Evolutionary conservation across 1,140 invertebrate species (phyloP).

Genomic region (Papilio polyxenes): DNA sequence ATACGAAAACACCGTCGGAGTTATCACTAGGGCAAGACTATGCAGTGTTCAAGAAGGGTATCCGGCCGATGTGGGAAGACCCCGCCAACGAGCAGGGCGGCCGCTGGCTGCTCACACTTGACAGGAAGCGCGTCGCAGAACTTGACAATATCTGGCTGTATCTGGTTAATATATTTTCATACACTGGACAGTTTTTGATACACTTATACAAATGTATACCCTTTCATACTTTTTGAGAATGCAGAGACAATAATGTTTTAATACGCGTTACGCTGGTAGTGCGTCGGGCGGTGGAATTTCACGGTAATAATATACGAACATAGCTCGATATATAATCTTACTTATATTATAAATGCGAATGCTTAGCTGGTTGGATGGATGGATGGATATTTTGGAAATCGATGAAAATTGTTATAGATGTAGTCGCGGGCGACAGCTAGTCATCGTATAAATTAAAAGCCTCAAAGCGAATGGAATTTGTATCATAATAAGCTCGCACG

Average conservation of each 20-base stretch:
- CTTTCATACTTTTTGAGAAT: not conserved
- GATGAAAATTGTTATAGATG: too few relatives aligned
- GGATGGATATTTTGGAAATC: too few relatives aligned
- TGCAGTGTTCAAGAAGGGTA: constrained; percentile 95
- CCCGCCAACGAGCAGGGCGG: constrained; percentile 90
- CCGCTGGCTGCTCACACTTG: constrained; percentile 94
- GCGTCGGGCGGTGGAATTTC: not conserved
- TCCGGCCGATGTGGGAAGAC: constrained; percentile 99
- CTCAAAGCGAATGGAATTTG: too few relatives aligned
- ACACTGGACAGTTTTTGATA: not conserved
- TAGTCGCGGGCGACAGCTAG: too few relatives aligned
- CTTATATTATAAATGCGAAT: too few relatives aligned
- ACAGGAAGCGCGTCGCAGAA: constrained; percentile 87
- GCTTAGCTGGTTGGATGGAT: too few relatives aligned
- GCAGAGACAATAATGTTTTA: not conserved
- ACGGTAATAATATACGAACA: not conserved
- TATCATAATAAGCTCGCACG: too few relatives aligned
- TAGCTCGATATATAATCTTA: not conserved
- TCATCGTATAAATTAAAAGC: too few relatives aligned
- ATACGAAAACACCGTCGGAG: constrained; percentile 95
- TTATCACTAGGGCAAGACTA: constrained; percentile 93
- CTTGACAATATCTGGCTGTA: constrained; percentile 96
- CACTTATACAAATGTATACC: not conserved
- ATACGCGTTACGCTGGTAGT: too few relatives aligned
- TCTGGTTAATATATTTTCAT: constrained; percentile 83